Conservation (phyloP, 2,113 vertebrate species). For the Labrus mixtus region DNA sequence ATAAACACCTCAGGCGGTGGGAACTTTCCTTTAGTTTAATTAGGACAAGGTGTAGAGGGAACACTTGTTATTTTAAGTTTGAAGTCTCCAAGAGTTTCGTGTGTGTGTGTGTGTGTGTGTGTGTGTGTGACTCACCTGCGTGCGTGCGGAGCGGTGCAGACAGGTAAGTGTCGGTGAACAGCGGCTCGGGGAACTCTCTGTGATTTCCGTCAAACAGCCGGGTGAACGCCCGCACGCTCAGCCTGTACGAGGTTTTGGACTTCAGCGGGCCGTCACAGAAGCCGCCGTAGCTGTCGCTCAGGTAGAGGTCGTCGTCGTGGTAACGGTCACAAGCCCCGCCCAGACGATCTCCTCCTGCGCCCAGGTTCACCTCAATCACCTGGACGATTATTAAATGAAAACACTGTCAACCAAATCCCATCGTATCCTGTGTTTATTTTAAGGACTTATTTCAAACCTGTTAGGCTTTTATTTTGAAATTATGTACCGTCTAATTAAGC, state of each 20-base stretch:
- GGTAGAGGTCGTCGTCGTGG: conserved; percentile 65
- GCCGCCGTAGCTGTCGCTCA: conserved; percentile 62
- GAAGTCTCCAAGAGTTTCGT: too few relatives aligned
- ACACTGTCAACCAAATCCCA: too few relatives aligned
- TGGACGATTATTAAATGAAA: conserved; percentile 3
- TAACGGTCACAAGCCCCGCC: conserved; percentile 71
- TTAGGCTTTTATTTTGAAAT: too few relatives aligned
- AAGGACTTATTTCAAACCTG: too few relatives aligned
- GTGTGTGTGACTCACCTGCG: conserved; percentile 47
- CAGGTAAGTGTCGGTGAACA: conserved; percentile 73
- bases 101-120: too few relatives aligned
- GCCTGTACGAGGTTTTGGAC: conserved; percentile 71
- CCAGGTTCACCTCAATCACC: conserved; percentile 77
- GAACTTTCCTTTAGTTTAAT: too few relatives aligned
- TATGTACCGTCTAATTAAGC: too few relatives aligned
- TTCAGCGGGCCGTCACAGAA: conserved; percentile 79
- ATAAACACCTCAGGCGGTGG: neutral
- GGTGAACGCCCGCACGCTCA: conserved; percentile 76
- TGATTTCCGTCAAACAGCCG: conserved; percentile 67
- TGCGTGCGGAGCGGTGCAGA: conserved; percentile 66
- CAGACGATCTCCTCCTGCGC: conserved; percentile 71
- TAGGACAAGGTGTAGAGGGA: too few relatives aligned
- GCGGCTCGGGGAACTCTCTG: conserved; percentile 58
- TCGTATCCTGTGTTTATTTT: too few relatives aligned
- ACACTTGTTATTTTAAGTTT: too few relatives aligned